These are phyloP conservation scores for Leucopsar rothschildi DNA, from an alignment of 2,113 vertebrate genomes.

Conservation along the genomic window DNA sequence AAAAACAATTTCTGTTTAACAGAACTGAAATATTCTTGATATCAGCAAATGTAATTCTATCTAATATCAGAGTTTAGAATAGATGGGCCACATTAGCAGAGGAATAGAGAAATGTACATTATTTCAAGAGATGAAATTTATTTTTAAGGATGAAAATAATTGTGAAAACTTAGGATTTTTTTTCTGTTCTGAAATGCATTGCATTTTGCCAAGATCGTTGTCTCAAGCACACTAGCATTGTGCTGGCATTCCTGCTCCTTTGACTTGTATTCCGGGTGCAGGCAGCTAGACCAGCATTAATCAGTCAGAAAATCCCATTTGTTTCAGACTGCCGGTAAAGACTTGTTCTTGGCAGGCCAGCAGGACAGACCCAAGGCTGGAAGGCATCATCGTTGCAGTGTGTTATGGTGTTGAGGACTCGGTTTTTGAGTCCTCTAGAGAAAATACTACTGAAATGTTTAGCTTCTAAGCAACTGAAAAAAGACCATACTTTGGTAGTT, in stretches of 20 bases:
- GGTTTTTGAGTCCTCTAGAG: neutral
- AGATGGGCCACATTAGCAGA: neutral
- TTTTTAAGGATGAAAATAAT: neutral
- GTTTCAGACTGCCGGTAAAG: neutral
- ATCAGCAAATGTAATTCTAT: neutral
- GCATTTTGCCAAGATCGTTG: neutral
- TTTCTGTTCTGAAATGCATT: neutral
- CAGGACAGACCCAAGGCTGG: neutral
- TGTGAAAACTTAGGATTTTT: neutral
- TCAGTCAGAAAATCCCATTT: neutral
- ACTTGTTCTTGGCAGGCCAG: neutral
- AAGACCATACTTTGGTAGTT: neutral
- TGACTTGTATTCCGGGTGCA: neutral
- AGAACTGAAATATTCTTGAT: neutral
- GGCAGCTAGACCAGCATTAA: constrained; percentile 4
- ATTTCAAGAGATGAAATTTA: neutral
- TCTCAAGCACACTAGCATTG: neutral
- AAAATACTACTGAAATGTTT: neutral
- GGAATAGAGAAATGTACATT: neutral
- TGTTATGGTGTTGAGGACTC: neutral
- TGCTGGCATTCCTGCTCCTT: neutral
- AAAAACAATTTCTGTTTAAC: neutral
- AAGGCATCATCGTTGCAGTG: neutral
- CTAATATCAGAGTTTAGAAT: neutral
- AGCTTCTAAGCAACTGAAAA: neutral